Conservation (phyloP, 2,888 invertebrate species). For the Hydraecia micacea region DNA sequence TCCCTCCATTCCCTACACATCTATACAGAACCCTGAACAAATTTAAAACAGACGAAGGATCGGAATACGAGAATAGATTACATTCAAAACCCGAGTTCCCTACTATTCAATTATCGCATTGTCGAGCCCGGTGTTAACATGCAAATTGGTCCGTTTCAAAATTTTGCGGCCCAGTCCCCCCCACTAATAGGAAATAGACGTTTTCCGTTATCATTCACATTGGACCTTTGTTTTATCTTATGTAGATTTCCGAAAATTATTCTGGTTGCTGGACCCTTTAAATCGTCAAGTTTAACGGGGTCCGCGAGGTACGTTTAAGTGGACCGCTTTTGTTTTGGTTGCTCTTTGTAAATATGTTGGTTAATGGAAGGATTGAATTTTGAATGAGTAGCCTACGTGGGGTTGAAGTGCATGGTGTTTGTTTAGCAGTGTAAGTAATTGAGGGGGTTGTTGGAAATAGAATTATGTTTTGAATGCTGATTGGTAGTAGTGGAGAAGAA, state of each 20-base stretch:
- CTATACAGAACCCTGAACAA: conserved; percentile 58
- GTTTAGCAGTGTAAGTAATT: conserved; percentile 28
- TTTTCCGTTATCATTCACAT: conserved; percentile 84
- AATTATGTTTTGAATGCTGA: not conserved
- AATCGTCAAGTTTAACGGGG: conserved; percentile 74
- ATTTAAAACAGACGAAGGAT: conserved; percentile 78
- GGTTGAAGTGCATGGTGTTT: conserved; percentile 28
- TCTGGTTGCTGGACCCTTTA: conserved; percentile 72
- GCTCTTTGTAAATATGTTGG: conserved; percentile 63
- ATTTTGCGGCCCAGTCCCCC: conserved; percentile 78
- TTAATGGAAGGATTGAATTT: conserved; percentile 54
- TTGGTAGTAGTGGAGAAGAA: not conserved
- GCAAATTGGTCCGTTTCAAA: conserved; percentile 85
- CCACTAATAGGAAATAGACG: conserved; percentile 84
- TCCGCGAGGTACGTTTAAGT: conserved; percentile 59
- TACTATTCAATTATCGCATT: conserved; percentile 84
- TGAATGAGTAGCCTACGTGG: conserved; percentile 12
- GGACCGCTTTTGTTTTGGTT: conserved; percentile 61
- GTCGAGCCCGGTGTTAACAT: conserved; percentile 83
- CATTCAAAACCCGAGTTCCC: conserved; percentile 69
- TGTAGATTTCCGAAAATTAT: conserved; percentile 80
- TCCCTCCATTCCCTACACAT: not conserved
- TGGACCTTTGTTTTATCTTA: conserved; percentile 81
- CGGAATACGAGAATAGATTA: conserved; percentile 76
- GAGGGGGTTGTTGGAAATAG: conserved; percentile 19